Evolutionary conservation across 2,113 vertebrate genomes (phyloP), one percentile per base, ranked within the genome.

Genomic region (Lycocorax pyrrhopterus): DNA sequence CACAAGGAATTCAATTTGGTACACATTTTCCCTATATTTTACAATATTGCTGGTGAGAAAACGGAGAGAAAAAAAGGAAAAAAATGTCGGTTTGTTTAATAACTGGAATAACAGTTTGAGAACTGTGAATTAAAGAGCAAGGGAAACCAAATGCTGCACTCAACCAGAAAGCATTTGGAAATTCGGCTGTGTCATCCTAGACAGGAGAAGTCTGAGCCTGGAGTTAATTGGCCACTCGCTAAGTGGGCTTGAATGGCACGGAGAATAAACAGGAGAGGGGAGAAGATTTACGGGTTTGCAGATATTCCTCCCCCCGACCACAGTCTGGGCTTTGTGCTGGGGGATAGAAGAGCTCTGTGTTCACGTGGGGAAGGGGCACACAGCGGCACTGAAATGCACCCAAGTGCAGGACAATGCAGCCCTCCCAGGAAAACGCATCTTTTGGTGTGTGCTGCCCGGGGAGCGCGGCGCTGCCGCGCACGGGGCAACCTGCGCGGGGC

Each of bases 301-400:
- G 58, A 37, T 89, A 53, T 89, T 87, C 55, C 46, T 58, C 20
- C 69, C 67, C 49, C 29, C 15, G 0, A 29, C 67, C 39, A 59
- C 81, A 89, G 80, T 44, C 73, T 53, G 66, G 44, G 64, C 94
- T 94, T 94, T 95, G 94, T 96, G 52, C 74, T 89, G 16, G 2
- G 69, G 88, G 78, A 92, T 52, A 94, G 92, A 91, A 55, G 81
- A 92, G 90, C 73, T 95, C 91, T 96, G 95, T 93, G 79, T 90
- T 78, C 2, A 14, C 30, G 39, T 29, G 67, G 77, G 78, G 68
- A 85, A 72, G 88, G 78, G 64, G 41, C 32, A 17, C 51, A 83
- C 69, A 91, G 59, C 15, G 60, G 76, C 56, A 26, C 39, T n/a
- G 94, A 90, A 92, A 96, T 14, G 64, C 89, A 78, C 84, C 77